These are phyloP conservation scores for Cygnus buccinator DNA, from an alignment of 2,113 vertebrate genomes.

Conservation along the genomic window DNA sequence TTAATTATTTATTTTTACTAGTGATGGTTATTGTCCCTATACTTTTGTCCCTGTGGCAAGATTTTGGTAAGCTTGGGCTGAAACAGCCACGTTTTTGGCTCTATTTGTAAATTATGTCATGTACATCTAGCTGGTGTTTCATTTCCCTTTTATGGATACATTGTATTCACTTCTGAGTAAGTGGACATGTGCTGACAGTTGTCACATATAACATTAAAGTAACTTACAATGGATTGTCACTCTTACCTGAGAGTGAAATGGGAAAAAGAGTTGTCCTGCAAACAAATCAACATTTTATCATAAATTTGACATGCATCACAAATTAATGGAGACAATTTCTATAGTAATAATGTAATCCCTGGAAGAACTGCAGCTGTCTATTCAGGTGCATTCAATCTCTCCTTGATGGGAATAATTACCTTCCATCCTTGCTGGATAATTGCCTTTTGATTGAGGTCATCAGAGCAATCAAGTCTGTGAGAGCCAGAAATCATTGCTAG, in stretches of 20 bases:
- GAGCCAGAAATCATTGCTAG: slow-evolving; percentile 80
- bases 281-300: slow-evolving; percentile 72
- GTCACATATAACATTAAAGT: neutral
- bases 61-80: neutral
- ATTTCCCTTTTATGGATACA: neutral
- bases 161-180: neutral
- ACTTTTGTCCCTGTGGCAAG: neutral
- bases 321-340: slow-evolving; percentile 76
- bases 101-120: neutral
- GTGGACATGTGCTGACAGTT: neutral
- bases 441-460: slow-evolving; percentile 99
- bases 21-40: neutral
- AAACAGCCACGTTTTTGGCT: neutral
- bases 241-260: neutral
- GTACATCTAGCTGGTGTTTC: neutral
- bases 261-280: slow-evolving; percentile 51
- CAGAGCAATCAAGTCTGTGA: slow-evolving; percentile 88
- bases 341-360: slow-evolving; percentile 80
- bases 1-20: neutral
- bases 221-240: neutral
- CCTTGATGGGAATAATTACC: slow-evolving; percentile 90
- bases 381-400: slow-evolving; percentile 88
- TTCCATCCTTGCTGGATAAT: slow-evolving; percentile 88
- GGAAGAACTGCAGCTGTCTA: slow-evolving; percentile 82
- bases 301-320: slow-evolving; percentile 71